phyloP scores from a whole-genome alignment of 35 echinoderm and acorn worm genomes.

The Eucidaris tribuloides region DNA sequence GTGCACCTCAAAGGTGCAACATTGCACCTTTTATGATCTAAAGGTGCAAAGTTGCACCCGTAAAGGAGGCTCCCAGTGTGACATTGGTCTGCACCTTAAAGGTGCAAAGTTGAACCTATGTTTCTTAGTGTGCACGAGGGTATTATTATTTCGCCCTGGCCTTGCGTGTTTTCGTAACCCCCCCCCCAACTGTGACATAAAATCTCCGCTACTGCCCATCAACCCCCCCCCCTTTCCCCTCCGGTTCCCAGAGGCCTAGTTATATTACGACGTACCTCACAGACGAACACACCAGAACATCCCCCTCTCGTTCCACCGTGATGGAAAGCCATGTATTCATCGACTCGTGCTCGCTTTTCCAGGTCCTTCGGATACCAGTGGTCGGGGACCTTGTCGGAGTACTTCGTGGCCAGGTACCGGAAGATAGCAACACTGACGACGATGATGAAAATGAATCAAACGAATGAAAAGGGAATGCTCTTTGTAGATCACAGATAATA shows the following conservation, averaged over 20 bases:
- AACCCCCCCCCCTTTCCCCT: too few species aligned
- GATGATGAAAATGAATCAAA: not conserved
- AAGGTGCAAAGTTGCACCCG: too few species aligned
- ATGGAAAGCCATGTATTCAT: slow-evolving; percentile 85
- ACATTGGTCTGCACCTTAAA: too few species aligned
- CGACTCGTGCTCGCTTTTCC: slow-evolving; percentile 49
- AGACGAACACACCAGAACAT: not conserved
- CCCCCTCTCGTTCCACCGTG: slow-evolving; percentile 45
- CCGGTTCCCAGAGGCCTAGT: not conserved
- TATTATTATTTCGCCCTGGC: too few species aligned
- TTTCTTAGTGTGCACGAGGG: too few species aligned
- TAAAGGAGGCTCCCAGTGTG: too few species aligned
- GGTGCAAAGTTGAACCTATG: too few species aligned
- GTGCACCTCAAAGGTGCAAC: too few species aligned
- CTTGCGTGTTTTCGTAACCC: too few species aligned
- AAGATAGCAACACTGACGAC: slow-evolving; percentile 66
- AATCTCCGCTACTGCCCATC: too few species aligned
- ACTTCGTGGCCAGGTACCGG: slow-evolving; percentile 62
- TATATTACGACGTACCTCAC: not conserved
- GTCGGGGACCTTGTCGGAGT: slow-evolving; percentile 35
- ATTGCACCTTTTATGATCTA: too few species aligned
- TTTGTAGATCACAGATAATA: not conserved
- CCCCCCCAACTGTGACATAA: too few species aligned
- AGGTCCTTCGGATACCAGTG: slow-evolving; percentile 86
- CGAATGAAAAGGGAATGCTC: not conserved